These are phyloP conservation scores for Mus minutoides DNA, from an alignment of 2,797 vertebrate species.

Conservation along the genomic window DNA sequence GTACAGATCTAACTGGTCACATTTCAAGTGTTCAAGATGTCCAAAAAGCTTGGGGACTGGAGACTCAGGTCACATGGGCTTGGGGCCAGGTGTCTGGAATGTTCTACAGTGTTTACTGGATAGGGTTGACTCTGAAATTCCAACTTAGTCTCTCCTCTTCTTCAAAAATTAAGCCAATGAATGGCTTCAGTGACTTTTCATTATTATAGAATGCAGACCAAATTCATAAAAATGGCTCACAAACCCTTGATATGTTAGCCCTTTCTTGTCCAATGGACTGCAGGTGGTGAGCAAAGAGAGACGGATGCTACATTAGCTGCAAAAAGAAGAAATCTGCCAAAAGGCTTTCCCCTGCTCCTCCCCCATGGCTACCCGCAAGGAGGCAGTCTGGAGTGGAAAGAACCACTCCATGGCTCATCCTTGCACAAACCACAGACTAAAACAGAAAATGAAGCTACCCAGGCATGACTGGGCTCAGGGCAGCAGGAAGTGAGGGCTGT, in stretches of 20 bases:
- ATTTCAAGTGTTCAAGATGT: neutral
- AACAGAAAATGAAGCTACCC: neutral
- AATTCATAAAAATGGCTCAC: constrained; percentile 32
- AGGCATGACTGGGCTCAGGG: neutral
- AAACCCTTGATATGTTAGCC: neutral
- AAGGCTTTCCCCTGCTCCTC: neutral
- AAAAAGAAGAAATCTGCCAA: neutral
- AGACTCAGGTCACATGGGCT: neutral
- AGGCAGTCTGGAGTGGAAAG: neutral
- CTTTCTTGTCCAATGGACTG: neutral
- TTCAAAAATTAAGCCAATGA: neutral
- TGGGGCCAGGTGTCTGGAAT: neutral
- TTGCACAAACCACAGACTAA: neutral
- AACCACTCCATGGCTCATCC: neutral
- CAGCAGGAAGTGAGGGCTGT: neutral
- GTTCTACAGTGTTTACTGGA: neutral
- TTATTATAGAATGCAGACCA: neutral
- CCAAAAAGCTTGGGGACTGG: fast-evolving
- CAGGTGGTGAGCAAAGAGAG: neutral
- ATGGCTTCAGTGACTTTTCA: neutral
- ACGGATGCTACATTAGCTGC: neutral
- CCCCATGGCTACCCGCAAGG: neutral
- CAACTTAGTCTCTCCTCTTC: neutral
- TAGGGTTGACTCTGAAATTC: neutral
- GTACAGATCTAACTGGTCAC: neutral